Conservation (phyloP, 1,140 invertebrate genomes). For the Drosophila ananassae region DNA sequence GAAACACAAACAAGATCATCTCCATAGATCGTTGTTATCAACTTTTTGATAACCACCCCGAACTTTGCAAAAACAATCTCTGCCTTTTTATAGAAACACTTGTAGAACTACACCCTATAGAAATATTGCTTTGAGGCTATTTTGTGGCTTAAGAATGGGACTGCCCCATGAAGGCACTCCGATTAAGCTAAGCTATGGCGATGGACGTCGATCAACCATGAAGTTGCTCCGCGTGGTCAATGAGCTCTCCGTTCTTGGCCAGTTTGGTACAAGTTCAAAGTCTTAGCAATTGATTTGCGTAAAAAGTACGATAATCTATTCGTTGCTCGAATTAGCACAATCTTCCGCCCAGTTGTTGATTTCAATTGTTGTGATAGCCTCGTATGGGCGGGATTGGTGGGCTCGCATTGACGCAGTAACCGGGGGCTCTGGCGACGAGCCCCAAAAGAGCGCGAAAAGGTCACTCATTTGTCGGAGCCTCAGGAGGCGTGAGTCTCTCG, state of each 20-base stretch:
- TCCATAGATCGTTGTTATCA: conserved; percentile 14
- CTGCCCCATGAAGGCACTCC: conserved; percentile 11
- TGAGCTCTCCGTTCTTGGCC: conserved; percentile 26
- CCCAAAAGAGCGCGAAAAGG: conserved; percentile 30
- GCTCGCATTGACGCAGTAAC: conserved; percentile 32
- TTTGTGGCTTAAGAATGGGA: conserved; percentile 33
- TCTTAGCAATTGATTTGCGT: conserved; percentile 44
- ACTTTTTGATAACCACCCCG: conserved; percentile 12
- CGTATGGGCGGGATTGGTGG: conserved; percentile 20
- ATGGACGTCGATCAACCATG: conserved; percentile 51
- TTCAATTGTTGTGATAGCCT: conserved; percentile 6
- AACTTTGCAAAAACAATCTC: conserved; percentile 8
- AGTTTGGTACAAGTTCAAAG: conserved; percentile 61
- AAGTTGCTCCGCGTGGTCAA: conserved; percentile 35
- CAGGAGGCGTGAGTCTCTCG: conserved; percentile 7
- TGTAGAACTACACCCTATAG: neutral
- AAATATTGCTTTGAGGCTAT: conserved; percentile 17
- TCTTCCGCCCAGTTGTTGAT: conserved; percentile 13
- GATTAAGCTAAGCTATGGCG: conserved; percentile 5
- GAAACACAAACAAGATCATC: neutral
- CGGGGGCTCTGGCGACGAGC: conserved; percentile 30
- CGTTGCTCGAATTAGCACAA: conserved; percentile 19
- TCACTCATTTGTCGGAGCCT: conserved; percentile 16
- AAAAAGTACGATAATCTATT: conserved; percentile 15
- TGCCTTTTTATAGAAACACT: conserved; percentile 7